Conservation (phyloP, 2,888 invertebrate genomes). For the Oscheius sp. region DNA sequence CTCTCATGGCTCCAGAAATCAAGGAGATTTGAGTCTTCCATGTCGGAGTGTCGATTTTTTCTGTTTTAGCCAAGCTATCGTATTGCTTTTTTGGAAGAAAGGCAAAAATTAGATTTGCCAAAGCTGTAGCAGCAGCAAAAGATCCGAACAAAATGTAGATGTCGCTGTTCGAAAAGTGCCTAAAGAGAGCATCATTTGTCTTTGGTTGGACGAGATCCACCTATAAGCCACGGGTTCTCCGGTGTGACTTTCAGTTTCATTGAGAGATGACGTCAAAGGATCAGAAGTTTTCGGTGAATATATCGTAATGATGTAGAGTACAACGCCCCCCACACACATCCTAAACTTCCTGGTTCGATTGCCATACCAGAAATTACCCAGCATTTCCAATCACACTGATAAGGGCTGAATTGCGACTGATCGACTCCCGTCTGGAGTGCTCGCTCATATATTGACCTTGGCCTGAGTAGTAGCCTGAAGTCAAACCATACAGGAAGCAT, state of each 20-base stretch:
- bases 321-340: conserved; percentile 27
- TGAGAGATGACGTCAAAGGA: too few species aligned
- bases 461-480: conserved; percentile 27
- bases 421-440: conserved; percentile 17
- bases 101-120: conserved; percentile 22
- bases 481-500: too few species aligned
- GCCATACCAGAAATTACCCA: conserved; percentile 1
- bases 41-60: conserved; percentile 21
- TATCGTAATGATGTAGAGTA: conserved; percentile 13
- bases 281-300: conserved; percentile 15
- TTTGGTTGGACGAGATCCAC: not conserved
- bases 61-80: conserved; percentile 22
- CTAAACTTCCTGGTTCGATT: not conserved
- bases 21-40: conserved; percentile 15
- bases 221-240: conserved; percentile 8
- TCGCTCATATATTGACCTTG: conserved; percentile 30
- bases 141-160: conserved; percentile 24
- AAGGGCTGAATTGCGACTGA: conserved; percentile 25
- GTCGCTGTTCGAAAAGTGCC: conserved; percentile 22
- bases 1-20: conserved; percentile 17
- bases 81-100: conserved; percentile 19
- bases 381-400: conserved; percentile 30
- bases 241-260: not conserved
- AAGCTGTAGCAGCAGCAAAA: conserved; percentile 5
- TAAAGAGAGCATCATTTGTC: not conserved